Evolutionary conservation across 1,140 invertebrate genomes (phyloP).

Genomic region (Drosophila pachea): DNA sequence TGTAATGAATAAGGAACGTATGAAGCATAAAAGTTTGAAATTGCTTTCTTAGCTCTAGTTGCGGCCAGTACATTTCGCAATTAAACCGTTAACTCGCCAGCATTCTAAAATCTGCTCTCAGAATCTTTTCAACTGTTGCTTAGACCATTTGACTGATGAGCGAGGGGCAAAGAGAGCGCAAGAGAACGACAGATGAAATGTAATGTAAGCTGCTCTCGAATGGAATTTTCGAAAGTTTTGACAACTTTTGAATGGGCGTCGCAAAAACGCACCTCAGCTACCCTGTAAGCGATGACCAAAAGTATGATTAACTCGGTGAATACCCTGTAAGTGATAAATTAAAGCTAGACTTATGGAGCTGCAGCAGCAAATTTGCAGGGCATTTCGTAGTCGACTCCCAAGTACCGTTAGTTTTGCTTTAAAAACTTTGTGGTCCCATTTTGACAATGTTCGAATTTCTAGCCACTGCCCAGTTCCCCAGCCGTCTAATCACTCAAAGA

Average conservation of each 20-base stretch:
- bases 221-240: no score
- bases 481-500: constrained; percentile 67
- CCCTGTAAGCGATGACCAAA: not conserved
- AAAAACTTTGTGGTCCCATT: constrained; percentile 13
- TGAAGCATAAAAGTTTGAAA: not conserved
- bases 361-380: not conserved
- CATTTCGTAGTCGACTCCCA: not conserved
- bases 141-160: not conserved
- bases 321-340: no score
- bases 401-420: not conserved
- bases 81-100: not conserved
- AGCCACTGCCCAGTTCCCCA: not conserved
- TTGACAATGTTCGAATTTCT: constrained; percentile 18
- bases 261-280: no score
- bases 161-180: not conserved
- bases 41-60: no score
- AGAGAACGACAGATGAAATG: no score
- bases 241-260: no score
- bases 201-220: no score
- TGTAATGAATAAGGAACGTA: not conserved
- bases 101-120: not conserved
- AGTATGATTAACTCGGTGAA: not conserved
- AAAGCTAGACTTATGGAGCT: no score
- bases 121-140: not conserved
- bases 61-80: not conserved